Percentiles rank a stretch among this genome's conserved stretches.
Conservation (phyloP, 2,797 vertebrate genomes). For the Odontamblyopus lacepedii region DNA sequence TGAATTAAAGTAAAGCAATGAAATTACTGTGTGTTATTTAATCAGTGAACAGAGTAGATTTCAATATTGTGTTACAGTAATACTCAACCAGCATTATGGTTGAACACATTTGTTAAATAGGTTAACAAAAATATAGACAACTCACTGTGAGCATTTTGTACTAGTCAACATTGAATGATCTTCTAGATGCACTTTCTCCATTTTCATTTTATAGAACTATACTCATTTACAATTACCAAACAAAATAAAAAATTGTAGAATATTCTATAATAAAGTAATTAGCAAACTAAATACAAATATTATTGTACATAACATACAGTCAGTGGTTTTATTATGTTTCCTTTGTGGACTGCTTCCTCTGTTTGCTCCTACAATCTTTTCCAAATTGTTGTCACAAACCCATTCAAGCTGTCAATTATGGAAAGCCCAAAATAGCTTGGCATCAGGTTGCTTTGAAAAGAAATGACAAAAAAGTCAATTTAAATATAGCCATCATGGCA, state of each 20-base stretch:
- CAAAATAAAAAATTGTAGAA: background rate
- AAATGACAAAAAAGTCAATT: background rate
- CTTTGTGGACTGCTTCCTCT: background rate
- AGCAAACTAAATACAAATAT: background rate
- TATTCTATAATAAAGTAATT: background rate
- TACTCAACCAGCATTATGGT: too few relatives aligned
- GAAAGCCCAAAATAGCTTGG: background rate
- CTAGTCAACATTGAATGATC: background rate
- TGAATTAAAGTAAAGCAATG: background rate
- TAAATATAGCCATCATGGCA: background rate
- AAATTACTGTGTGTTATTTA: background rate
- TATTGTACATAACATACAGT: background rate
- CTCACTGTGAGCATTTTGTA: too few relatives aligned
- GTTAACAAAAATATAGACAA: too few relatives aligned
- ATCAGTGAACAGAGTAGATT: background rate
- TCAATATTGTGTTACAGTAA: too few relatives aligned
- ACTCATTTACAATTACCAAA: slow-evolving; percentile 3
- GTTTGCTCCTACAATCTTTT: background rate
- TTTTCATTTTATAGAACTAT: background rate
- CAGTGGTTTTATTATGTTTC: background rate
- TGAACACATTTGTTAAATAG: too few relatives aligned
- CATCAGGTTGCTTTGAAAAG: background rate
- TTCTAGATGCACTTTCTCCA: background rate
- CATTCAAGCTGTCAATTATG: background rate
- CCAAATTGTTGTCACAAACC: background rate